Base-by-base conservation (phyloP, 2,797 vertebrate genomes). In the Bradypodion ventrale region DNA sequence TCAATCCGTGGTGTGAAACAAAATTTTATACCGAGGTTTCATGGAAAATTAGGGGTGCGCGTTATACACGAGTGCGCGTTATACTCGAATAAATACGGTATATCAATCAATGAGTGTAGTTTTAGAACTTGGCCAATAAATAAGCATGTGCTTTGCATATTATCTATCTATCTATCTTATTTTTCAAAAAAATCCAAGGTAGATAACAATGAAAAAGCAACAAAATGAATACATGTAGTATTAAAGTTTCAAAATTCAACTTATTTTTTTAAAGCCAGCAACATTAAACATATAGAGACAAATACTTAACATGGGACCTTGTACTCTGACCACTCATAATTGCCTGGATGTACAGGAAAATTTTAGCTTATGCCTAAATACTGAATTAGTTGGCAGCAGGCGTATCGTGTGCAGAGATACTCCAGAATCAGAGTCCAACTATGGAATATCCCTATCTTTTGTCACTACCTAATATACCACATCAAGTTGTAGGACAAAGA, bases 91-190 rank as follows among this genome's bases (percentile, higher is more conserved):
- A n/a, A n/a, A n/a, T n/a, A n/a, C n/a, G n/a, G n/a, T n/a, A 80
- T 76, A 78, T 83, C 75, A 59, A 69, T 79, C 46, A 69, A 25
- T 85, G 49, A 40, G 84, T 80, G 35, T 80, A 29, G 19, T 80
- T 32, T 59, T 75, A 77, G 59, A 40, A 84, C 44, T 80, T 62
- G 81, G 8, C 25, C 44, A 75, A 69, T 80, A 80, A 73, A 80
- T 83, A 73, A 1, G 27, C 46, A n/a, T n/a, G 25, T 42, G 8
- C 21, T 15, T 42, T 70, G 15, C 12, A n/a, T 65, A 10, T 65
- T 65, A 10, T 65, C 9, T n/a, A n/a, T 65, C 62, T n/a, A 9
- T 65, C 8, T 9, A 23, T n/a, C 0, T 5, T 2, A 66, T 16
- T 32, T 15, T 66, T 49, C 46, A 68, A 35, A 68, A 21, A 5